Base-by-base conservation (phyloP, 2,797 vertebrate genomes). In the Esox lucius region DNA sequence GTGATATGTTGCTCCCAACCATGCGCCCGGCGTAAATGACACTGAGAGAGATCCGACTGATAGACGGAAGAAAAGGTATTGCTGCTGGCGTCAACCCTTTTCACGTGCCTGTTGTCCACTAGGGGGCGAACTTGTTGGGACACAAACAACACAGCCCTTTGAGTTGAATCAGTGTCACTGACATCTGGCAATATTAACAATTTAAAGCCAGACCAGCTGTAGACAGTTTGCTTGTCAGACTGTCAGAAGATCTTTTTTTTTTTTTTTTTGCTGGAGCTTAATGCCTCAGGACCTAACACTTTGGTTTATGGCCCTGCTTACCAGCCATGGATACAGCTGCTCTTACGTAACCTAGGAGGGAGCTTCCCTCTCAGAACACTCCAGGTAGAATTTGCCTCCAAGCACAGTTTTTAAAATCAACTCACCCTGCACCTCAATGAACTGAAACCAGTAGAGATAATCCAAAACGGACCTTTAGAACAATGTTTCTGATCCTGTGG, bases 151-250 rank as follows among this genome's bases (percentile, higher is more conserved):
- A 4, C 16, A 11, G 78, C 78, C 68, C 3, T 67, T 71, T 0
- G 15, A 75, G 64, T 81, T 85, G 82, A 85, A 74, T 65, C 78
- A 79, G 78, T 82, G 88, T 13, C 61, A 56, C 61, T 15, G 4
- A 86, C 88, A 89, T 89, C 84, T 88, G 88, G 86, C 86, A 82
- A 74, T 74, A 72, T 1, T n/a, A 80, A 77, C 75, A 46, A 81
- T 76, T 84, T 78, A 87, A 86, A 86, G 83, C 78, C 76, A 81
- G 77, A 83, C 77, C 86, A 89, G 87, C 86, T 88, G 86, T 71
- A 65, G 85, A 78, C 78, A 5, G 22, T 80, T 81, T 78, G 74
- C 78, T 80, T 71, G 85, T 79, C 77, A 24, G 80, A 81, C 83
- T 24, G 73, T 75, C 78, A 70, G 46, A 24, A 28, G 5, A 7